These are phyloP conservation scores for Coptodon rendalli DNA, from an alignment of 2,113 vertebrate genomes.

Conservation along the genomic window DNA sequence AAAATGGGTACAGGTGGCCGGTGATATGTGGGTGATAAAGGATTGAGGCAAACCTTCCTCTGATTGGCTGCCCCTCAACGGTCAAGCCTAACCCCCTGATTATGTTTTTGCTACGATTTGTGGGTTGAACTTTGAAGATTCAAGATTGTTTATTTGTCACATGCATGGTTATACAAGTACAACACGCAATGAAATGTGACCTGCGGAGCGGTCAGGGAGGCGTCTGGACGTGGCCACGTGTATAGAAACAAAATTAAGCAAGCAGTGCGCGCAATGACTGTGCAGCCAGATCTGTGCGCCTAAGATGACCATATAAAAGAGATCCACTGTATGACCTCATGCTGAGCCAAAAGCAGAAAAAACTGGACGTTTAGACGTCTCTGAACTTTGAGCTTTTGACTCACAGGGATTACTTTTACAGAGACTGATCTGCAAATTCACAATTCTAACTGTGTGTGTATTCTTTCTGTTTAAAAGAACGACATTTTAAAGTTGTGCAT, in stretches of 20 bases:
- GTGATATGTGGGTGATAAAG: background rate
- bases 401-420: background rate
- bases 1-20: background rate
- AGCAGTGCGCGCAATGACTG: background rate
- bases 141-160: background rate
- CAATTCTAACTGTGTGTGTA: background rate
- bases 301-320: background rate
- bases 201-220: fast-evolving
- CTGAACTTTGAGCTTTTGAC: background rate
- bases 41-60: background rate
- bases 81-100: background rate
- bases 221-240: background rate
- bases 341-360: background rate
- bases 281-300: background rate
- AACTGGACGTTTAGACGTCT: background rate
- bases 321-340: background rate
- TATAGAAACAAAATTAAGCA: background rate
- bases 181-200: background rate
- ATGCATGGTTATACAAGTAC: background rate
- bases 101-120: background rate
- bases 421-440: background rate
- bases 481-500: background rate
- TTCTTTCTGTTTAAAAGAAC: background rate
- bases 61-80: background rate
- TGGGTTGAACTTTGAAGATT: background rate